These are phyloP conservation scores for Takifugu flavidus DNA, from an alignment of 2,113 vertebrate genomes.

Conservation along the genomic window DNA sequence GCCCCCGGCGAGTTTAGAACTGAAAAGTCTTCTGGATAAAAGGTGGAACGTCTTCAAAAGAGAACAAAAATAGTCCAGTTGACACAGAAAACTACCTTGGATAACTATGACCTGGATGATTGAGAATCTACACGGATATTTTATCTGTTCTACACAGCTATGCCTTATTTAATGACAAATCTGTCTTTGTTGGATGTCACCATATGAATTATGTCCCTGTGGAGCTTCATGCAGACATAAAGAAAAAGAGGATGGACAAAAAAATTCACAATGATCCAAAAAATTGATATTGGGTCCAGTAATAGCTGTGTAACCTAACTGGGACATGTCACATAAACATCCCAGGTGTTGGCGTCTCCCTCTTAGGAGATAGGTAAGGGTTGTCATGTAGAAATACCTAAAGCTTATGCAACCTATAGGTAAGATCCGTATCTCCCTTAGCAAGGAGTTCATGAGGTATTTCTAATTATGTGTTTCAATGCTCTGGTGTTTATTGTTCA, in stretches of 20 bases:
- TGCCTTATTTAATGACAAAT: too few relatives aligned
- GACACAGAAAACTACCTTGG: too few relatives aligned
- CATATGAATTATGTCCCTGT: constrained; percentile 52
- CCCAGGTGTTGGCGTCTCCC: constrained; percentile 19
- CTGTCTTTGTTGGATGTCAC: too few relatives aligned
- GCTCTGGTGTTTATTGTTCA: too few relatives aligned
- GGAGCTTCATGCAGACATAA: constrained; percentile 4
- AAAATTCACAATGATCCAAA: not conserved
- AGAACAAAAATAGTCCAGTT: too few relatives aligned
- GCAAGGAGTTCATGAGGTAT: not conserved
- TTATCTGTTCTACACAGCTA: too few relatives aligned
- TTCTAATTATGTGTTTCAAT: not conserved
- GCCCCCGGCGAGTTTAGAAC: too few relatives aligned
- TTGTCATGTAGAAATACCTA: not conserved
- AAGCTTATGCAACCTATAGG: constrained; percentile 7
- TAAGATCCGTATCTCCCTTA: not conserved
- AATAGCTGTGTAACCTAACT: constrained; percentile 5
- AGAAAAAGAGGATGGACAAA: constrained; percentile 31
- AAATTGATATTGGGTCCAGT: not conserved
- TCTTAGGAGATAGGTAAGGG: not conserved
- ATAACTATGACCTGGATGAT: too few relatives aligned
- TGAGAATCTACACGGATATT: too few relatives aligned
- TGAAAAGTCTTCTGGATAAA: too few relatives aligned
- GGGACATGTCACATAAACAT: not conserved
- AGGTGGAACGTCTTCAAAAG: too few relatives aligned